Evolutionary conservation across 2,888 invertebrate genomes (phyloP), one percentile per base, ranked within the genome.

Genomic region (Drosophila putrida): DNA sequence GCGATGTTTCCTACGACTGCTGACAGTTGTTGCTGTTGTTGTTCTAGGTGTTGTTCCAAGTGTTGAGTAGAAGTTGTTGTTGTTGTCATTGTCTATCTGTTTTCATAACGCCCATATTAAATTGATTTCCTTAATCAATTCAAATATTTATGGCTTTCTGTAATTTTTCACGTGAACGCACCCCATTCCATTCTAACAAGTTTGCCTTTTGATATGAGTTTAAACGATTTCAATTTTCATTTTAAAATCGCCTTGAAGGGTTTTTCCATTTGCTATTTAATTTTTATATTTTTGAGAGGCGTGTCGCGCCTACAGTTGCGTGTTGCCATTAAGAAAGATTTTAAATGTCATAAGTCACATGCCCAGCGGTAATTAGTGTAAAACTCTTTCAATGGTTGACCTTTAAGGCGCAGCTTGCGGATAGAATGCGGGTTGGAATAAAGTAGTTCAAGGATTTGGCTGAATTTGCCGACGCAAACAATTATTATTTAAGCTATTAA

Each of bases 101-200:
- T 44, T 47, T 63, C 49, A 62, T 57, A 64, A 75, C 82, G 70
- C 79, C 75, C 71, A 66, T 62, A 77, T 75, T 73, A 84, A 87
- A 89, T 87, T 89, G 82, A 87, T 77, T 85, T 74, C 73, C 70
- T 78, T 80, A 85, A 88, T 88, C 82, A 88, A 77, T 80, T 85
- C 61, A 43, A 59, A 78, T 85, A 80, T 85, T 85, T 77, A 78
- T 87, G 61, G 49, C 61, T 77, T 70, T 53, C 69, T 50, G 66
- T 68, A 69, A 71, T 84, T 76, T 65, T 41, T 65, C 64, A 60
- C 10, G n/a, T 57, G 35, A 51, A 39, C 35, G 28, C 46, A 28
- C 15, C 13, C 27, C 44, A 36, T 46, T 57, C 25, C 13, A 28
- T 6, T 6, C 31, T 20, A 20, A 20, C n/a, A 33, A 20, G 31